These are phyloP conservation scores for Pachymerium ferrugineum DNA, from an alignment of 2,888 invertebrate genomes.

Conservation along the genomic window DNA sequence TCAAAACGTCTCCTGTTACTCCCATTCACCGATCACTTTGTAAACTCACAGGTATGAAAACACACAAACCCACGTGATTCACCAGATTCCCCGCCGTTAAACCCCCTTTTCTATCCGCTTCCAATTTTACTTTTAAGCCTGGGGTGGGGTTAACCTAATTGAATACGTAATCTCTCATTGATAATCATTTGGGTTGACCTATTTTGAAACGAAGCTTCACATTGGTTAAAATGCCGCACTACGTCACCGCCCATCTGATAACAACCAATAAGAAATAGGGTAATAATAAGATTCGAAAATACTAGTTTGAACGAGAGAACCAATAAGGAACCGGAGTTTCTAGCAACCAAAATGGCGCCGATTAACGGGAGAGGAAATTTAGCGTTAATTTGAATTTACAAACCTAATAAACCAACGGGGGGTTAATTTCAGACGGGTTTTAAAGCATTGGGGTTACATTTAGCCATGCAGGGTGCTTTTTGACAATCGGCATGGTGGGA, in stretches of 20 bases:
- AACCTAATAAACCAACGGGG: too few species aligned
- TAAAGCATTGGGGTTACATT: too few species aligned
- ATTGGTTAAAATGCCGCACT: neutral
- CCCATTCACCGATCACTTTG: neutral
- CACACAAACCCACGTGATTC: neutral
- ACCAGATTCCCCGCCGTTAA: neutral
- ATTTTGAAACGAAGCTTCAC: neutral
- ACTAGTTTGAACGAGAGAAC: neutral
- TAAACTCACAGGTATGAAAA: neutral
- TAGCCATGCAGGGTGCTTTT: too few species aligned
- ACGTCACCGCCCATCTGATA: neutral
- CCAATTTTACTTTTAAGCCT: neutral
- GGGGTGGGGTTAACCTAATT: slow-evolving; percentile 1
- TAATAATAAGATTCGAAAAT: neutral
- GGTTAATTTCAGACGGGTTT: too few species aligned
- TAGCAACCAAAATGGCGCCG: neutral
- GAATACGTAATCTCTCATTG: slow-evolving; percentile 8
- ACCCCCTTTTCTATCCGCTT: neutral
- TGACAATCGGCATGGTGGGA: neutral
- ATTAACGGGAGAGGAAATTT: neutral
- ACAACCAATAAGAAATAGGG: neutral
- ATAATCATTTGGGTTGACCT: neutral
- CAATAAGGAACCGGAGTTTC: neutral
- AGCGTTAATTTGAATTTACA: neutral
- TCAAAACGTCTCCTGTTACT: neutral